Conservation (phyloP, 2,888 invertebrate species). For the Peribatodes rhomboidaria region DNA sequence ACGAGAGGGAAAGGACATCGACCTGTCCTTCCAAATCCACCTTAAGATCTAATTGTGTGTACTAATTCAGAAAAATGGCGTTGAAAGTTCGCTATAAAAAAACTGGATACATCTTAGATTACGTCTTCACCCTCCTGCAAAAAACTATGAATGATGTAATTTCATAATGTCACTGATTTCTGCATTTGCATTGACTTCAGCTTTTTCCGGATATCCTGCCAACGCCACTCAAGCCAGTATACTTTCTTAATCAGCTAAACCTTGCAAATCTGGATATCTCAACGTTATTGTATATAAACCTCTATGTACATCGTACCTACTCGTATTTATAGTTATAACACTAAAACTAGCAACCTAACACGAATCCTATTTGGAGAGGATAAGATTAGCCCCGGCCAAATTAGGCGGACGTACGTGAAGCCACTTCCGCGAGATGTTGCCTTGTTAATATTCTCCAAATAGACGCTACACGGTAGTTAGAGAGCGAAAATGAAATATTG, state of each 20-base stretch:
- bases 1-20: constrained; percentile 18
- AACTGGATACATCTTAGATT: too few relatives aligned
- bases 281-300: constrained; percentile 11
- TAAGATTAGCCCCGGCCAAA: constrained; percentile 57
- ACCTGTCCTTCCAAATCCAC: constrained; percentile 21
- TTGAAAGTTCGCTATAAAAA: neutral
- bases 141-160: too few relatives aligned
- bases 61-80: neutral
- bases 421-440: constrained; percentile 56
- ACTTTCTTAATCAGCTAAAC: neutral
- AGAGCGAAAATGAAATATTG: neutral
- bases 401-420: constrained; percentile 55
- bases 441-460: constrained; percentile 62
- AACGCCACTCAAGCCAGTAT: too few relatives aligned
- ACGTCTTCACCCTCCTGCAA: too few relatives aligned
- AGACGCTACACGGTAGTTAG: constrained; percentile 22
- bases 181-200: neutral
- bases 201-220: too few relatives aligned
- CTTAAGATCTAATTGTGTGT: constrained; percentile 19
- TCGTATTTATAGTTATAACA: constrained; percentile 15
- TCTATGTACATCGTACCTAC: neutral
- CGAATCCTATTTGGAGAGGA: constrained; percentile 49
- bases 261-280: neutral
- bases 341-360: constrained; percentile 32
- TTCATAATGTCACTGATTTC: too few relatives aligned